Conservation (phyloP, 2,797 vertebrate species). For the Valencia hispanica region DNA sequence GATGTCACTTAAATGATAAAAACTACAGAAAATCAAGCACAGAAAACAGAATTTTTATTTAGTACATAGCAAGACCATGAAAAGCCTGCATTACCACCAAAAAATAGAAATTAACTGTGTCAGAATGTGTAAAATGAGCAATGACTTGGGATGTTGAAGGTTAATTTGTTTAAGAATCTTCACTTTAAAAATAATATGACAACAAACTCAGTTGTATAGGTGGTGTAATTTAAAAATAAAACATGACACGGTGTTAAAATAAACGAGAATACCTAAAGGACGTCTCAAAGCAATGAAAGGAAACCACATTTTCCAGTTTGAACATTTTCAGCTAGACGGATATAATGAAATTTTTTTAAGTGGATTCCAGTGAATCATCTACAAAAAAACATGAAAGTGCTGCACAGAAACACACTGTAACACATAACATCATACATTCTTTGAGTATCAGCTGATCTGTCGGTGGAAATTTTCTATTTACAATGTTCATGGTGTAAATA, state of each 20-base stretch:
- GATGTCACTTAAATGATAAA: background rate
- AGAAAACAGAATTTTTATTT: slow-evolving; percentile 23
- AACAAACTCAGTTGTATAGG: background rate
- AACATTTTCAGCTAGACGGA: background rate
- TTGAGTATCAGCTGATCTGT: slow-evolving; percentile 21
- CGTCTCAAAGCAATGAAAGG: background rate
- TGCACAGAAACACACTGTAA: slow-evolving; percentile 19
- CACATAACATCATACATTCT: slow-evolving; percentile 52
- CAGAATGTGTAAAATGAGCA: slow-evolving; percentile 14
- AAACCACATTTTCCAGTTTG: slow-evolving; percentile 4
- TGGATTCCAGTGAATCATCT: slow-evolving; percentile 28
- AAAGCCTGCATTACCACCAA: slow-evolving; percentile 39
- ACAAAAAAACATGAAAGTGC: slow-evolving; percentile 7
- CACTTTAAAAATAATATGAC: background rate
- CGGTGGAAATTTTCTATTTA: slow-evolving; percentile 16
- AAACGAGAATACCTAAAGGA: background rate
- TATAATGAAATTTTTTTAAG: slow-evolving; percentile 19
- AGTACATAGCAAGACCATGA: background rate
- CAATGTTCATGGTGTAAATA: slow-evolving; percentile 8
- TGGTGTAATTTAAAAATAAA: background rate
- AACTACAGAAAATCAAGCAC: slow-evolving; percentile 3
- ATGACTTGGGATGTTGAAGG: slow-evolving; percentile 10
- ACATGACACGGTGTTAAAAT: background rate
- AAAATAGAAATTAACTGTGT: slow-evolving; percentile 32
- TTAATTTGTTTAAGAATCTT: background rate